Base-by-base conservation (phyloP, 1,140 invertebrate species). In the Diabrotica undecimpunctata region DNA sequence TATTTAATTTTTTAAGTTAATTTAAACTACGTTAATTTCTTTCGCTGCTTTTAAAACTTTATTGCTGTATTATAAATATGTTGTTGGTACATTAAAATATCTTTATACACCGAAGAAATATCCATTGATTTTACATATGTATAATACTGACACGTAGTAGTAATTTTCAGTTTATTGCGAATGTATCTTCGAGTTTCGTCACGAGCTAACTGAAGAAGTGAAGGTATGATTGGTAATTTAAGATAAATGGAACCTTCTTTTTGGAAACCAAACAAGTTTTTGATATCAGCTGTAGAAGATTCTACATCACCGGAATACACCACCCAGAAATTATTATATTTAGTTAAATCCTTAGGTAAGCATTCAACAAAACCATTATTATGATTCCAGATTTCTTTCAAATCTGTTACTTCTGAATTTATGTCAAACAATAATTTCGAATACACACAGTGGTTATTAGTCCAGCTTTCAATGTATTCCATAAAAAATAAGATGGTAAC, bases 151-250 rank as follows among this genome's bases (percentile, higher is more conserved):
- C 54, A 7, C 54, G 12, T 10, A 36, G 7, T 56, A 9, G 7
- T 14, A 5, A 63, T 11, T 55, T 64, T 64, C 8, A 51, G 51
- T 25, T 5, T 64, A 11, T 64, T 41, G 6, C 41, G 12, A 56
- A 64, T 57, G 25, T 46, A 46, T 11, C 56, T 12, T 12, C 62
- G 39, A 14, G 54, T 55, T 12, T 56, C 9, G 56, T 64, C 50
- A 10, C 62, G 39, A 25, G 62, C 54, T 46, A 64, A 64, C 56
- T 64, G 11, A 39, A 64, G 41, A 54, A 64, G 46, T 36, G 37
- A 55, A 56, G 62, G 62, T 12, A 64, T 13, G 37, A 41, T 64
- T 51, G 62, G 62, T 37, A 57, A 11, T 9, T 54, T 7, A 54
- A 35, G 11, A 14, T 54, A 5, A 14, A 25, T 14, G 13, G 35